Evolutionary conservation across 2,888 invertebrate species (phyloP), one percentile per base, ranked within the genome.

Genomic region (Brassicogethes aeneus): DNA sequence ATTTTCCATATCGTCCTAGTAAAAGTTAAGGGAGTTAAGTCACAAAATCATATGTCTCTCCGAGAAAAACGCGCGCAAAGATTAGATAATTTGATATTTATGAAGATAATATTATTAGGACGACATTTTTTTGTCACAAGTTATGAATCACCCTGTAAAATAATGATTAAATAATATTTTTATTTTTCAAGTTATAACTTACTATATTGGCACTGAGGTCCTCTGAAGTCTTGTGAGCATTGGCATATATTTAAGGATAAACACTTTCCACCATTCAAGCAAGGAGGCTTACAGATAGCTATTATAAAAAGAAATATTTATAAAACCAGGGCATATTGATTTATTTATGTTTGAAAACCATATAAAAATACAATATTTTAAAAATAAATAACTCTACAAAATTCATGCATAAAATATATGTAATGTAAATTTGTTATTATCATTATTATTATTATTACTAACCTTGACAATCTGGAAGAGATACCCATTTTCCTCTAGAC

Each of bases 261-360:
- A 60, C 92, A 93, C n/a, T 75, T 74, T 0, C 92, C 92, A 0
- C 85, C 88, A 59, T 92, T 88, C 44, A 73, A 61, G 57, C 92
- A 93, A 0, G 80, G 73, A 0, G 87, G 88, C 38, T 71, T 64
- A 50, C 85, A 85, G 15, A 74, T 72, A 2, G 82, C 78, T 76
- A 59, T 7, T 7, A 23, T 10, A 23, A n/a, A n/a, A n/a, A n/a
- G n/a, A n/a, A n/a, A n/a, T n/a, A 23, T 23, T 15, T 36, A 15
- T 32, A 7, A 17, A n/a, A 29, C 13, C 8, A 29, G 37, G 3
- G 14, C 33, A 34, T 23, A 23, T 23, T 23, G 5, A 23, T 23
- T 23, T 23, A 23, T 10, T 7, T 7, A 23, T 23, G 10, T 23
- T 5, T 23, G 10, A 23, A 23, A 23, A 7, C 10, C 23, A 23